Percentiles rank a stretch among this genome's conserved stretches.
These are phyloP conservation scores for Nymphalis urticae DNA, from an alignment of 2,888 invertebrate species.

Conservation along the genomic window DNA sequence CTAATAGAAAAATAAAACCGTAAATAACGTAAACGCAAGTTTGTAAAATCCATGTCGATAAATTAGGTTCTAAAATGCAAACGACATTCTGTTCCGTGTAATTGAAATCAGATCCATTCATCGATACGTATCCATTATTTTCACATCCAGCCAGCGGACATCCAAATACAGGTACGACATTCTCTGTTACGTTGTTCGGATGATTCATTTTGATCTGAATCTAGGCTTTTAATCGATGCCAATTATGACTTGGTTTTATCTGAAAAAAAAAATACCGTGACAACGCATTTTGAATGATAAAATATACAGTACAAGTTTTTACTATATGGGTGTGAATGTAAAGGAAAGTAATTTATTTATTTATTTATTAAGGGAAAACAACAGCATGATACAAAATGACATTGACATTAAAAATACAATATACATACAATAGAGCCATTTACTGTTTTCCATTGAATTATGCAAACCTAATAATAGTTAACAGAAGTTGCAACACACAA, in stretches of 20 bases:
- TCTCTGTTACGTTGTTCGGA: slow-evolving; percentile 12
- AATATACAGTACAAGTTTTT: neutral
- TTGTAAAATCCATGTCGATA: slow-evolving; percentile 79
- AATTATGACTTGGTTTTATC: neutral
- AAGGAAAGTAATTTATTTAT: neutral
- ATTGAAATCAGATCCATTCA: slow-evolving; percentile 32
- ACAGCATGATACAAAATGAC: too few relatives aligned
- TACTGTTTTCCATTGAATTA: too few relatives aligned
- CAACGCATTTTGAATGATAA: too few relatives aligned
- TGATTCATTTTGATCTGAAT: slow-evolving; percentile 16
- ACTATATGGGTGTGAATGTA: slow-evolving; percentile 3
- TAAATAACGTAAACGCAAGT: slow-evolving; percentile 85
- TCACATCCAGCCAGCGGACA: slow-evolving; percentile 17
- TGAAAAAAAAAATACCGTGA: slow-evolving; percentile 7
- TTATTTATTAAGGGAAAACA: too few relatives aligned
- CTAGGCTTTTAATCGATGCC: slow-evolving; percentile 5
- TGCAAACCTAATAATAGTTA: too few relatives aligned
- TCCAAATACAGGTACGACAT: slow-evolving; percentile 5
- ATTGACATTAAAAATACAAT: too few relatives aligned
- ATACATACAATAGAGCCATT: too few relatives aligned
- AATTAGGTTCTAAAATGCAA: slow-evolving; percentile 57
- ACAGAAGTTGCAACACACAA: too few relatives aligned
- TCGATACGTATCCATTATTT: slow-evolving; percentile 12
- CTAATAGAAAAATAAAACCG: slow-evolving; percentile 85
- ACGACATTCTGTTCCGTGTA: slow-evolving; percentile 22